These are phyloP conservation scores for Myanophis thanlyinensis DNA, from an alignment of 2,113 vertebrate species.

Conservation along the genomic window DNA sequence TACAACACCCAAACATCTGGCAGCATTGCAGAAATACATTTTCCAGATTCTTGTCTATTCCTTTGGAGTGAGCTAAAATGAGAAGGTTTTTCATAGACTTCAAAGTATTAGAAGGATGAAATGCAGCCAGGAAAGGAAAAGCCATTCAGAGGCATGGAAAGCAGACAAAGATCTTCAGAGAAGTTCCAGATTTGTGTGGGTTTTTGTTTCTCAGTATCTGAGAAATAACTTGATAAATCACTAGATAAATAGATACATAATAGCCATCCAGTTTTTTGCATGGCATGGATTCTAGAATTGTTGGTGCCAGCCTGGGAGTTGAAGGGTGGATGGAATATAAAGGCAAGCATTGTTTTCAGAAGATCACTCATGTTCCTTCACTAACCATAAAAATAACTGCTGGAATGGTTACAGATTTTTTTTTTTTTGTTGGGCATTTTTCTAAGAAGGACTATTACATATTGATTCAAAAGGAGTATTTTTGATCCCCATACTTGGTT, in stretches of 20 bases:
- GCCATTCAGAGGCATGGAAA: background rate
- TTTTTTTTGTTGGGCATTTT: background rate
- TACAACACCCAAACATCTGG: background rate
- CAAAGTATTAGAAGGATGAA: background rate
- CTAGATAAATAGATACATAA: background rate
- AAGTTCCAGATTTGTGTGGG: background rate
- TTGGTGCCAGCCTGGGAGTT: background rate
- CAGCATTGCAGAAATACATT: background rate
- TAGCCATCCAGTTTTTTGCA: background rate
- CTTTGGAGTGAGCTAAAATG: background rate
- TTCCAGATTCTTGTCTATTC: background rate
- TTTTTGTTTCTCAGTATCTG: background rate
- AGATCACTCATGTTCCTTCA: background rate
- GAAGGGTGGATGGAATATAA: background rate
- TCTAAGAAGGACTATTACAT: background rate
- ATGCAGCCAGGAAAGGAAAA: conserved; percentile 18
- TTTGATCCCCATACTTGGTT: background rate
- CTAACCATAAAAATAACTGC: background rate
- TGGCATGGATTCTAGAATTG: background rate
- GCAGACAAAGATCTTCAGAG: background rate
- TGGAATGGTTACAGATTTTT: background rate
- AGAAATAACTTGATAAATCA: conserved; percentile 12
- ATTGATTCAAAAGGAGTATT: background rate
- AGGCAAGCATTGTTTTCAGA: conserved; percentile 1
- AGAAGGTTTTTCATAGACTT: background rate